These are phyloP conservation scores for Uloborus plumipes DNA, from an alignment of 2,888 invertebrate species.

Conservation along the genomic window DNA sequence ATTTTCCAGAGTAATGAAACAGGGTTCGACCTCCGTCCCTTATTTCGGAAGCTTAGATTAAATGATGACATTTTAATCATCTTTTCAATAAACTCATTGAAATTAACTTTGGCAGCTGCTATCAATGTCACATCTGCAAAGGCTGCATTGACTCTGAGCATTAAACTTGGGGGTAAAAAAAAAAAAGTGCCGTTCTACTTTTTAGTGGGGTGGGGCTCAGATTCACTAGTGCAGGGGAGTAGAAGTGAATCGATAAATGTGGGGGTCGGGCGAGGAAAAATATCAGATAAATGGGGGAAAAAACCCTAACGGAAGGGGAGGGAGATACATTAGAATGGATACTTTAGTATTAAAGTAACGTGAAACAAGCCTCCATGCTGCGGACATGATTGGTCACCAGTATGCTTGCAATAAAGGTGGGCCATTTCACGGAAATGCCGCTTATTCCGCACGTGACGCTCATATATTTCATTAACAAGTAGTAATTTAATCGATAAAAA, in stretches of 20 bases:
- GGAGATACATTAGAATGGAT: too few relatives aligned
- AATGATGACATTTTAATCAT: slow-evolving; percentile 26
- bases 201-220: slow-evolving; percentile 21
- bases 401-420: too few relatives aligned
- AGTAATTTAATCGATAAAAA: too few relatives aligned
- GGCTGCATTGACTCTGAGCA: neutral
- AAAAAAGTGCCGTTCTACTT: slow-evolving; percentile 19
- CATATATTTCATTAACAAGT: too few relatives aligned
- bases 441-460: too few relatives aligned
- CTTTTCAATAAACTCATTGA: slow-evolving; percentile 17
- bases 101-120: slow-evolving; percentile 36
- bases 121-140: slow-evolving; percentile 5
- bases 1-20: too few relatives aligned
- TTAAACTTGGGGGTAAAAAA: neutral
- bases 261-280: slow-evolving; percentile 6
- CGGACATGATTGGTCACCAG: too few relatives aligned
- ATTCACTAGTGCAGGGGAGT: slow-evolving; percentile 24
- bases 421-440: too few relatives aligned
- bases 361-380: too few relatives aligned
- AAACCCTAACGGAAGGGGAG: neutral
- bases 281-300: slow-evolving; percentile 23
- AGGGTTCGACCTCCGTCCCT: too few relatives aligned
- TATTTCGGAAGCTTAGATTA: neutral
- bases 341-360: too few relatives aligned
- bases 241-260: slow-evolving; percentile 34